phyloP scores from a whole-genome alignment of 2,797 vertebrate species.

The Melanotaenia nigrans region DNA sequence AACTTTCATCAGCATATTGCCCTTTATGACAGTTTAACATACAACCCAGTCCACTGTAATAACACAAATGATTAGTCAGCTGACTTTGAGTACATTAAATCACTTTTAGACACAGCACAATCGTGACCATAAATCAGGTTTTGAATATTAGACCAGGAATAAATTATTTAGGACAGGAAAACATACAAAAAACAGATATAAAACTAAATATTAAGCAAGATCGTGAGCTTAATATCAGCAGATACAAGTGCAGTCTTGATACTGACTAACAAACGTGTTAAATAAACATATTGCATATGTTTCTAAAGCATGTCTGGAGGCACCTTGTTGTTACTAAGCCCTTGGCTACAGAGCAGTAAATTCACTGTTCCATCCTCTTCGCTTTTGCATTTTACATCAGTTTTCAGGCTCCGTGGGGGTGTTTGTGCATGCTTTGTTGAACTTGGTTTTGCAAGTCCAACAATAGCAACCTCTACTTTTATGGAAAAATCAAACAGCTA shows the following conservation, averaged over 20 bases:
- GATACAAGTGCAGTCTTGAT: background rate
- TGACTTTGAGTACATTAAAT: slow-evolving; percentile 2
- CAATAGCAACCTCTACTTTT: background rate
- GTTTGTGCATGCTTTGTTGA: slow-evolving; percentile 27
- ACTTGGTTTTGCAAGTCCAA: background rate
- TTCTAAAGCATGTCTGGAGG: background rate
- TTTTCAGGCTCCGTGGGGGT: slow-evolving; percentile 16
- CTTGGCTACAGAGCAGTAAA: slow-evolving; percentile 33
- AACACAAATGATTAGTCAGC: background rate
- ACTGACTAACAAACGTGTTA: background rate
- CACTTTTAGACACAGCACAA: background rate
- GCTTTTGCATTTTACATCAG: slow-evolving; percentile 1
- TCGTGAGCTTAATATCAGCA: background rate
- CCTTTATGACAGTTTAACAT: background rate
- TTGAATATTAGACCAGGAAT: background rate
- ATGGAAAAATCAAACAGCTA: background rate
- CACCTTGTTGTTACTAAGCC: slow-evolving; percentile 11
- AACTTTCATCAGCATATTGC: background rate
- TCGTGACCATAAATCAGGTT: background rate
- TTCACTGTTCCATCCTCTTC: slow-evolving; percentile 19
- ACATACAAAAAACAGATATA: background rate
- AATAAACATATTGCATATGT: background rate
- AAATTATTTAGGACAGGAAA: background rate
- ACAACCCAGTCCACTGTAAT: background rate
- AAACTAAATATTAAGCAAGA: background rate